Percentiles rank a stretch among this genome's conserved stretches.
phyloP scores from a whole-genome alignment of 2,113 vertebrate genomes.

The Neogobius melanostomus region DNA sequence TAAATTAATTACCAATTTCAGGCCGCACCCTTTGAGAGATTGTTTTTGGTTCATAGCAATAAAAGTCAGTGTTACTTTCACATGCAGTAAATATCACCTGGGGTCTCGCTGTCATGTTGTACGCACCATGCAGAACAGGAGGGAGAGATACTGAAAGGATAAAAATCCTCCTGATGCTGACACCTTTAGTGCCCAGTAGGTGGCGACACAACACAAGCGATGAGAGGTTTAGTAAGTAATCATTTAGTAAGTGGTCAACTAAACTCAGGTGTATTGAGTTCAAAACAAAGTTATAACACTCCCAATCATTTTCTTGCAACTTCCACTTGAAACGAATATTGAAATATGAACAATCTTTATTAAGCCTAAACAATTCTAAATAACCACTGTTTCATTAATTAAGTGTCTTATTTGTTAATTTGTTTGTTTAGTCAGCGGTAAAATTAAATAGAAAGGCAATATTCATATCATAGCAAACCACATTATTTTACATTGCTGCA shows the following conservation, averaged over 20 bases:
- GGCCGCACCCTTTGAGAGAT: not conserved
- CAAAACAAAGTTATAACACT: too few species aligned
- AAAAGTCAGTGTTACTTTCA: slow-evolving; percentile 17
- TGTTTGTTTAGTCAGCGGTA: too few species aligned
- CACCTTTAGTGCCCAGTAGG: slow-evolving; percentile 47
- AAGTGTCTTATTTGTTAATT: too few species aligned
- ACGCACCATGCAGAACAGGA: slow-evolving; percentile 37
- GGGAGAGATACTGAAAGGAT: not conserved
- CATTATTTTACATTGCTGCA: too few species aligned
- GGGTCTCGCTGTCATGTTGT: slow-evolving; percentile 19
- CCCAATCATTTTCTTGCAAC: too few species aligned
- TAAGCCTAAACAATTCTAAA: too few species aligned
- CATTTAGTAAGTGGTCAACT: not conserved
- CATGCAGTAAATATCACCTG: slow-evolving; percentile 29
- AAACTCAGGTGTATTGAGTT: too few species aligned
- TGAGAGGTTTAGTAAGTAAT: slow-evolving; percentile 2
- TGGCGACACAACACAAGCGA: slow-evolving; percentile 49
- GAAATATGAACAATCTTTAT: too few species aligned
- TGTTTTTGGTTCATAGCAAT: slow-evolving; percentile 21
- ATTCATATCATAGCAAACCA: too few species aligned
- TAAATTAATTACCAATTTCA: not conserved
- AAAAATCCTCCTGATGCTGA: not conserved
- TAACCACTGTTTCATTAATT: too few species aligned
- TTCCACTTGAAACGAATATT: too few species aligned
- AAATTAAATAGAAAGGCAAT: too few species aligned